Base-by-base conservation (phyloP, 2,113 vertebrate species). In the Tenebrosternarchus preto region DNA sequence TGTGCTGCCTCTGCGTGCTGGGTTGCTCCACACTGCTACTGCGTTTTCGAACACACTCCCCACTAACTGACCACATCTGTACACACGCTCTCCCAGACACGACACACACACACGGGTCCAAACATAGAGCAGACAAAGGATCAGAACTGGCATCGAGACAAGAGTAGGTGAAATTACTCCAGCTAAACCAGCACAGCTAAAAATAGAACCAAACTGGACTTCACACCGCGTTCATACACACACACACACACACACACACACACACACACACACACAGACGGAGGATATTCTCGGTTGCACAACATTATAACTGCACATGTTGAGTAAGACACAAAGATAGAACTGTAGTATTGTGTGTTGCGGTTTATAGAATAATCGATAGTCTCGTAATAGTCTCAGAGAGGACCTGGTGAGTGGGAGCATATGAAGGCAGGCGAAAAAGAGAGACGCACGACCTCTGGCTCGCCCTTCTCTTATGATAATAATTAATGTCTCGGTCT, bases 131-230 rank as follows among this genome's bases (percentile, higher is more conserved):
- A 80, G 73, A 73, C 29, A 6, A 69, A 43, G 24, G n/a, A 63
- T 73, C 29, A 27, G 46, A 55, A 33, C 68, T 66, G 75, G 60
- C 29, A 61, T 84, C 61, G 53, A 64, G 63, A 60, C 68, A 77
- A 2, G 74, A 68, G 74, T 73, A 72, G 81, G 31, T 17, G 59
- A 6, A 43, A 77, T 81, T 77, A 77, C 60, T 77, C 64, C 43
- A n/a, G 68, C 73, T 71, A 63, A 77, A 78, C 61, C 59, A 69
- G 74, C 31, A 11, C 61, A 43, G 70, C 83, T 84, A 81, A 77
- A 81, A 69, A 84, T 81, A 84, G 76, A 53, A 11, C 7, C 83
- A 78, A 25, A 24, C 60, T 8, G 78, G 74, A 68, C 55, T 77
- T 77, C 68, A 24, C 69, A 66, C 24, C n/a, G 16, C 20, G 46